Conservation (phyloP, 2,797 vertebrate species). For the Odontamblyopus lacepedii region DNA sequence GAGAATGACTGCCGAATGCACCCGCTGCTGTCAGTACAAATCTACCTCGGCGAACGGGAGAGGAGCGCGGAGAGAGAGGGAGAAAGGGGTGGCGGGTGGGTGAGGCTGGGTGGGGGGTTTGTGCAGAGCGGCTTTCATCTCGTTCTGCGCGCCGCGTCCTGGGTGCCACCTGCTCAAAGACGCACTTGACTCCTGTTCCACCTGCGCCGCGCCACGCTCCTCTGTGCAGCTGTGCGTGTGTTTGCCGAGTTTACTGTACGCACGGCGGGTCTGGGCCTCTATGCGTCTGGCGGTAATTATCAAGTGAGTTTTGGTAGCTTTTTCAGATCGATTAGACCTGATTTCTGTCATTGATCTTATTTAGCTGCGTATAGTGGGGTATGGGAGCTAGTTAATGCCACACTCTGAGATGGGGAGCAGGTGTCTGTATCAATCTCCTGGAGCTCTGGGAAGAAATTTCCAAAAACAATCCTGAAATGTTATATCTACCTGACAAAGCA, state of each 20-base stretch:
- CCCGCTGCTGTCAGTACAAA: conserved; percentile 83
- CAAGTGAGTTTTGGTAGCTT: background rate
- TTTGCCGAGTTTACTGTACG: conserved; percentile 24
- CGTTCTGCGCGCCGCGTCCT: conserved; percentile 62
- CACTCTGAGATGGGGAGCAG: too few species aligned
- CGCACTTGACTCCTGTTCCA: conserved; percentile 64
- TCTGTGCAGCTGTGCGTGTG: conserved; percentile 11
- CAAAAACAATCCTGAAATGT: too few species aligned
- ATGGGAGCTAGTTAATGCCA: too few species aligned
- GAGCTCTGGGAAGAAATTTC: too few species aligned
- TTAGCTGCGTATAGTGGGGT: too few species aligned
- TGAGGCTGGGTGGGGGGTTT: conserved; percentile 9
- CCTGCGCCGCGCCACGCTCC: conserved; percentile 35
- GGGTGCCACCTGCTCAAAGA: conserved; percentile 75
- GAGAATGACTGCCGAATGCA: conserved; percentile 79
- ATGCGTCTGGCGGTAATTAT: background rate
- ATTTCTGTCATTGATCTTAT: background rate
- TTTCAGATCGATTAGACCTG: background rate
- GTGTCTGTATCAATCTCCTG: too few species aligned
- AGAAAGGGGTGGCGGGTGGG: conserved; percentile 9
- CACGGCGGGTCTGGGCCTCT: background rate
- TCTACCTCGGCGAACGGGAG: conserved; percentile 67
- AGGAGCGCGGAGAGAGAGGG: conserved; percentile 1
- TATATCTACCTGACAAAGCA: too few species aligned
- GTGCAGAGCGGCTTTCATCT: conserved; percentile 72